Evolutionary conservation across 2,797 vertebrate species (phyloP).

Genomic region (Lagocephalus sceleratus): DNA sequence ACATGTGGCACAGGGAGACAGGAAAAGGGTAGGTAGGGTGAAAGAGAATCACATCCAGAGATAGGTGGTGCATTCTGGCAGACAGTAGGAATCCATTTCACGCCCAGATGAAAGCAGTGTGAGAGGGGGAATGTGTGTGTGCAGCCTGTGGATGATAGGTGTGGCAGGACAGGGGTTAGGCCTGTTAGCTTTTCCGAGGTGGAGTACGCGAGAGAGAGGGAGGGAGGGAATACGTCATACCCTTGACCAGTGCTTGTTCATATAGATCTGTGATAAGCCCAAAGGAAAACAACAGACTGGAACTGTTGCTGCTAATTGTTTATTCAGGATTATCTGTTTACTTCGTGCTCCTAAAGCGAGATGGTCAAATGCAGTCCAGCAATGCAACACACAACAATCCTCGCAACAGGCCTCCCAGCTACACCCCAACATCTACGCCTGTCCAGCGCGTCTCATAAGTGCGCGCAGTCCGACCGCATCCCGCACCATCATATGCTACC

Average conservation of each 20-base stretch:
- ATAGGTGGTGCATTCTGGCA: conserved; percentile 74
- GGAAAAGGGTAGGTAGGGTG: conserved; percentile 32
- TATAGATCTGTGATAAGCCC: conserved; percentile 51
- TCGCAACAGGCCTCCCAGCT: too few species aligned
- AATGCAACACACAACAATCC: not conserved
- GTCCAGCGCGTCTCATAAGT: too few species aligned
- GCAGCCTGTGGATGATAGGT: conserved; percentile 63
- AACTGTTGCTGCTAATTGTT: conserved; percentile 36
- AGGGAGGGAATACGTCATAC: conserved; percentile 53
- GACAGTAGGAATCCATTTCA: conserved; percentile 74
- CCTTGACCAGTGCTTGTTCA: conserved; percentile 41
- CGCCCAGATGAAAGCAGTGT: conserved; percentile 72
- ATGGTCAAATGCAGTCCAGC: not conserved
- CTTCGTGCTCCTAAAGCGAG: not conserved
- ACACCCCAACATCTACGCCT: too few species aligned
- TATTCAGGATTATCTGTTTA: conserved; percentile 19
- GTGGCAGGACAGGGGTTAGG: conserved; percentile 71
- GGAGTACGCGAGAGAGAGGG: conserved; percentile 31
- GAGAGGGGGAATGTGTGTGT: conserved; percentile 65
- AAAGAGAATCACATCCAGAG: conserved; percentile 60
- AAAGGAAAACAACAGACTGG: conserved; percentile 18
- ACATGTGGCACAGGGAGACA: conserved; percentile 50
- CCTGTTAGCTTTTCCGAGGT: conserved; percentile 64
- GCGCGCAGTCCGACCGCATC: too few species aligned
- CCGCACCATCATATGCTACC: too few species aligned